phyloP scores from a whole-genome alignment of 2,113 vertebrate species.

The Lasiurus cinereus region DNA sequence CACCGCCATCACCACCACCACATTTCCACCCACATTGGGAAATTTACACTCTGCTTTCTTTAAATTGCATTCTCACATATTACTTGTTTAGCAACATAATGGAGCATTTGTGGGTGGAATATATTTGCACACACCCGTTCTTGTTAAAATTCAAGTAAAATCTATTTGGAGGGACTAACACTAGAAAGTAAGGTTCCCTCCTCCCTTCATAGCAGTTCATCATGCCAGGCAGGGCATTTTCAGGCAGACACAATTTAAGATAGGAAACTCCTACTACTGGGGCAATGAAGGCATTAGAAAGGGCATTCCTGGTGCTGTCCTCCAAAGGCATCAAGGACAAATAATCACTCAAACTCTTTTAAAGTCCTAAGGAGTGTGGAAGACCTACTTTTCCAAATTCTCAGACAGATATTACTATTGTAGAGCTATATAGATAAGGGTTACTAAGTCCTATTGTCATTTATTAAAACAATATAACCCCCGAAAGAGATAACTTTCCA shows the following conservation, averaged over 20 bases:
- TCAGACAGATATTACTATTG: constrained; percentile 19
- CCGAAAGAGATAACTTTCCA: neutral
- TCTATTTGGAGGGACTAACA: neutral
- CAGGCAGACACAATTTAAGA: neutral
- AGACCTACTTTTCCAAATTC: neutral
- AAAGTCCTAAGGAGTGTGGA: neutral
- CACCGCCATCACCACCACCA: neutral
- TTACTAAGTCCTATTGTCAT: neutral
- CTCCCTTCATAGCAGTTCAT: neutral
- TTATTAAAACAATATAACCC: constrained; percentile 36
- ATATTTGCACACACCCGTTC: neutral
- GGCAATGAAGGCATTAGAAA: neutral
- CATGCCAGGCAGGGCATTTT: neutral
- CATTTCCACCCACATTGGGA: neutral
- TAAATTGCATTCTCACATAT: neutral
- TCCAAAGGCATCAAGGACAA: neutral
- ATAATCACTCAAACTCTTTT: neutral
- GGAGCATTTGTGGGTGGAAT: neutral
- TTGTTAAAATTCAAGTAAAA: constrained; percentile 43
- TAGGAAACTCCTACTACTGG: neutral
- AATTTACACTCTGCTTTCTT: neutral
- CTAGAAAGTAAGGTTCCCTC: neutral
- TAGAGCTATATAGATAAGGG: neutral
- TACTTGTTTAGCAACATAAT: constrained; percentile 7
- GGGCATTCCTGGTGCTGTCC: neutral